These are phyloP conservation scores for Ceratothoa steindachneri DNA, from an alignment of 2,888 invertebrate genomes.

Conservation along the genomic window DNA sequence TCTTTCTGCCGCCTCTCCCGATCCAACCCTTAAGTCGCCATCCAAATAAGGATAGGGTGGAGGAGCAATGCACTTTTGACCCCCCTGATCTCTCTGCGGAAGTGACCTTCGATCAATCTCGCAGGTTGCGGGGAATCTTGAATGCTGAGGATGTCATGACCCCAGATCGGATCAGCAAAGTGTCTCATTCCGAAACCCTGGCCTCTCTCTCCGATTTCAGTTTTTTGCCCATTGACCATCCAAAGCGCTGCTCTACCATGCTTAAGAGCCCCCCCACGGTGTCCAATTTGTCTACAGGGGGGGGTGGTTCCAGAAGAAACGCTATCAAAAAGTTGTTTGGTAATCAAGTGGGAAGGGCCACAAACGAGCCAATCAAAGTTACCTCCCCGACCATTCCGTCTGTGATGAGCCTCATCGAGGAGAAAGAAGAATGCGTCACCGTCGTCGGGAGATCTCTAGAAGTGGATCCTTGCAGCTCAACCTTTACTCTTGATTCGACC, in stretches of 20 bases:
- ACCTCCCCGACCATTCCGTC: background rate
- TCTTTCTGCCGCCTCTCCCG: background rate
- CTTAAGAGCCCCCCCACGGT: conserved; percentile 13
- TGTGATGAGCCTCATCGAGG: background rate
- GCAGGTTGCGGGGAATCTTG: background rate
- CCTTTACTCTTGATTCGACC: background rate
- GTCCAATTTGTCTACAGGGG: no score
- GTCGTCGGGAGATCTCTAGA: background rate
- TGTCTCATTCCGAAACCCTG: background rate
- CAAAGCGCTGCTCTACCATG: conserved; percentile 28
- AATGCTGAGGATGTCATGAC: background rate
- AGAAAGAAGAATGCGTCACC: background rate
- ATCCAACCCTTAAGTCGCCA: no score
- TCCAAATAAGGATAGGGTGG: background rate
- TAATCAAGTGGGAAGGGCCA: background rate
- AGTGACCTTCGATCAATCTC: background rate
- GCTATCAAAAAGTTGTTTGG: background rate
- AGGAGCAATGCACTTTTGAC: background rate
- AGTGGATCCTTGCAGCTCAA: background rate
- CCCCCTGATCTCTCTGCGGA: background rate
- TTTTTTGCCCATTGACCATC: conserved; percentile 32
- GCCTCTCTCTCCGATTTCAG: conserved; percentile 36
- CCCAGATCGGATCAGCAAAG: background rate
- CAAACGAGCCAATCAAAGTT: background rate
- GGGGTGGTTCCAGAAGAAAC: no score